Evolutionary conservation across 2,888 invertebrate species (phyloP).

Genomic region (Gortyna flavago): DNA sequence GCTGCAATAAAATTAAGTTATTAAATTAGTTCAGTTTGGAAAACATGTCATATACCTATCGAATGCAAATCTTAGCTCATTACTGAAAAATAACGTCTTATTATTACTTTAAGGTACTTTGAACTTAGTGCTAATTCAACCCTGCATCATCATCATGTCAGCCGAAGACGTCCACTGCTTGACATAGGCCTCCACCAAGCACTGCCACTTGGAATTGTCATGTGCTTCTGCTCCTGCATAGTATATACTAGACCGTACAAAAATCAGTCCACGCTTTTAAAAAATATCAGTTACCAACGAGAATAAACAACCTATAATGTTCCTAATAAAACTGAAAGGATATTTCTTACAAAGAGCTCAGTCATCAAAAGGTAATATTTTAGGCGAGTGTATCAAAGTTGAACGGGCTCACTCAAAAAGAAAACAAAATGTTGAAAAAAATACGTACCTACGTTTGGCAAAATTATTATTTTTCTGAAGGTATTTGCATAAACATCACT

Average conservation of each 20-base stretch:
- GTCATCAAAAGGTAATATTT: constrained; percentile 55
- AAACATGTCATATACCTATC: neutral
- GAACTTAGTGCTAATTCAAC: neutral
- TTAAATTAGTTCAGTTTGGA: neutral
- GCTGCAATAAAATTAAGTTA: too few species aligned
- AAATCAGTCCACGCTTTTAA: neutral
- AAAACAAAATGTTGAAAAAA: constrained; percentile 6
- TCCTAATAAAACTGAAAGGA: constrained; percentile 35
- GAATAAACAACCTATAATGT: constrained; percentile 31
- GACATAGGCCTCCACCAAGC: too few species aligned
- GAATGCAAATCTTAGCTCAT: neutral
- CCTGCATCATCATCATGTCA: too few species aligned
- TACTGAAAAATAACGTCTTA: neutral
- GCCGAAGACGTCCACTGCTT: too few species aligned
- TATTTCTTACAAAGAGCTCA: constrained; percentile 36
- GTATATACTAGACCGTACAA: neutral
- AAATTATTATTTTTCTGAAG: constrained; percentile 31
- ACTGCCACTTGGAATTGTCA: too few species aligned
- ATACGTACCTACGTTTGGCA: constrained; percentile 28
- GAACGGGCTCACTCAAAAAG: constrained; percentile 2
- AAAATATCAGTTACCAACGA: constrained; percentile 17
- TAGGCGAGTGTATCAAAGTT: constrained; percentile 36
- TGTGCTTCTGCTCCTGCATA: neutral
- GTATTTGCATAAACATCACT: constrained; percentile 31
- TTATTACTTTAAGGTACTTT: neutral